Conservation (phyloP, 1,140 invertebrate species). For the Camponotus floridanus region DNA sequence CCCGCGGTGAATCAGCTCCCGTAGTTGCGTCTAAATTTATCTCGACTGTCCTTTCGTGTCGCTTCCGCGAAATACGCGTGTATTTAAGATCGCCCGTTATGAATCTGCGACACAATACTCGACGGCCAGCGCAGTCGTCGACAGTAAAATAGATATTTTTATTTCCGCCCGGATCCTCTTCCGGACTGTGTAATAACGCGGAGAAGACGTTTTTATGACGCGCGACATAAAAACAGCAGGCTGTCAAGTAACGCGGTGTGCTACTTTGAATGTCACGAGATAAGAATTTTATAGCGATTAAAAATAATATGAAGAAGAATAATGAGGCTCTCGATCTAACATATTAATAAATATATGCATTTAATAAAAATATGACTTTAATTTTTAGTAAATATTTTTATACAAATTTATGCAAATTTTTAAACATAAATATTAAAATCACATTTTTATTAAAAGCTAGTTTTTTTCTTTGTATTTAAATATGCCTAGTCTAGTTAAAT, state of each 20-base stretch:
- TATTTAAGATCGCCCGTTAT: constrained; percentile 56
- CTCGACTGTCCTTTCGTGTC: constrained; percentile 51
- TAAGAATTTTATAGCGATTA: not conserved
- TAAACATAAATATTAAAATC: not conserved
- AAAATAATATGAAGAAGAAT: too few relatives aligned
- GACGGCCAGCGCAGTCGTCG: constrained; percentile 17
- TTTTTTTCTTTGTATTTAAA: too few relatives aligned
- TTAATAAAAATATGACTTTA: too few relatives aligned
- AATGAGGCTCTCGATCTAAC: too few relatives aligned
- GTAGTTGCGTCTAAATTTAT: constrained; percentile 68
- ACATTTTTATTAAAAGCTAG: not conserved
- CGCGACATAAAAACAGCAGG: constrained; percentile 1
- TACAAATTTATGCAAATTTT: too few relatives aligned
- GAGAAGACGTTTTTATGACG: constrained; percentile 1
- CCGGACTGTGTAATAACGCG: constrained; percentile 21
- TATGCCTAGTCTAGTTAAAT: not conserved
- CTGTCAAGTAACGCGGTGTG: not conserved
- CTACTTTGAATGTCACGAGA: not conserved
- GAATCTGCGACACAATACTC: constrained; percentile 66
- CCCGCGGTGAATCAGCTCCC: constrained; percentile 63
- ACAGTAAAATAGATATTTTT: constrained; percentile 60
- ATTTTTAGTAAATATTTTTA: too few relatives aligned
- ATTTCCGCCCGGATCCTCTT: constrained; percentile 21
- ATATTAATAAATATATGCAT: too few relatives aligned
- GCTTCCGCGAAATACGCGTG: constrained; percentile 55